A percentile compares a stretch with the other conserved stretches of the same genome.
Conservation (phyloP, 2,797 vertebrate species). For the Sylvilagus floridanus region DNA sequence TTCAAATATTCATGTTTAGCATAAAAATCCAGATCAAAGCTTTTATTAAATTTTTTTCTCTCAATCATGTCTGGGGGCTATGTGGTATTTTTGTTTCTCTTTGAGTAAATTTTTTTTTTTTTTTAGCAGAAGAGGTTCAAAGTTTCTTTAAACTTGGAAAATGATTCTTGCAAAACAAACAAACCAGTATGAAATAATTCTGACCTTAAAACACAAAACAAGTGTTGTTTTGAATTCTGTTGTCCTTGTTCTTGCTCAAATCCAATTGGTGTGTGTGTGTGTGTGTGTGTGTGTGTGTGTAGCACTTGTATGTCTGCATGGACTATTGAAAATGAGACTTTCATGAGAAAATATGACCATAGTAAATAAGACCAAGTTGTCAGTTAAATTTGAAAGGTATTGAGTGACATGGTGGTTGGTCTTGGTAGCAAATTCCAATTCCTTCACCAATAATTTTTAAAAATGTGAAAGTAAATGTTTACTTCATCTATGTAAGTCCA, state of each 20-base stretch:
- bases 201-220: conserved; percentile 49
- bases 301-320: background rate
- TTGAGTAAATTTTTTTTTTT: background rate
- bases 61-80: background rate
- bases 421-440: conserved; percentile 5
- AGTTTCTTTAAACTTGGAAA: conserved; percentile 57
- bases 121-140: conserved; percentile 15
- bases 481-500: background rate
- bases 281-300: background rate
- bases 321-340: conserved; percentile 23
- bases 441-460: conserved; percentile 9
- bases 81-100: background rate
- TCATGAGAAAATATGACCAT: background rate
- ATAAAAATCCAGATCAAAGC: conserved; percentile 42
- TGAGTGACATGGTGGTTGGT: background rate
- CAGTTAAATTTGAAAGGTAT: background rate
- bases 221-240: conserved; percentile 20
- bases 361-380: background rate
- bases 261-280: background rate
- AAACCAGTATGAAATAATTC: background rate
- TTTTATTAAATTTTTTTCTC: background rate
- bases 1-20: conserved; percentile 5
- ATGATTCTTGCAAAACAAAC: conserved; percentile 15
- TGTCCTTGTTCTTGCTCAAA: conserved; percentile 7
- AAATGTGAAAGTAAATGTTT: background rate